A percentile compares a stretch with the other conserved stretches of the same genome.
phyloP scores from a whole-genome alignment of 2,888 invertebrate species.

The Dryocosmus kuriphilus region DNA sequence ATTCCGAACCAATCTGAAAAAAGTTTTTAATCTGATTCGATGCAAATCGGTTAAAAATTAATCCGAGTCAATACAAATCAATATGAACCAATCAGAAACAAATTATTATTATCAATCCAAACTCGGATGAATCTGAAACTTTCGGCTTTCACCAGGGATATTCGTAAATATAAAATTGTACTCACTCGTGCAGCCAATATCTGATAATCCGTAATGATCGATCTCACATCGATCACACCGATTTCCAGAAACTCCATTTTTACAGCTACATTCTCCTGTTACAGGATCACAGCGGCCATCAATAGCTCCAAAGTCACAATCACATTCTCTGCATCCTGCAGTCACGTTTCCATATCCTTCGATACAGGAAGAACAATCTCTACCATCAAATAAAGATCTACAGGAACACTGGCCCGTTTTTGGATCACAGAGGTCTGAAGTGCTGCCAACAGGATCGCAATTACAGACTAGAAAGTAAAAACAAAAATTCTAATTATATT shows the following conservation, averaged over 20 bases:
- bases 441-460: constrained; percentile 88
- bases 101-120: too few relatives aligned
- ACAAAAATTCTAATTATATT: constrained; percentile 2
- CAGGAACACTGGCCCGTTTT: constrained; percentile 88
- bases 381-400: constrained; percentile 84
- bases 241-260: constrained; percentile 87
- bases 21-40: too few relatives aligned
- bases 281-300: constrained; percentile 84
- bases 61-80: too few relatives aligned
- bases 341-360: constrained; percentile 86
- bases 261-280: constrained; percentile 90
- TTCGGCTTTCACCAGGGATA: too few relatives aligned
- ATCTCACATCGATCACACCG: constrained; percentile 87
- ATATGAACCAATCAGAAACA: too few relatives aligned
- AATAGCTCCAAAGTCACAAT: constrained; percentile 87
- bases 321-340: constrained; percentile 89
- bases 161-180: constrained; percentile 32
- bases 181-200: constrained; percentile 85
- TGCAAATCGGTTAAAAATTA: too few relatives aligned
- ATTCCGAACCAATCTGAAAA: too few relatives aligned
- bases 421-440: constrained; percentile 84
- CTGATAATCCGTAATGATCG: constrained; percentile 85
- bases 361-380: constrained; percentile 81
- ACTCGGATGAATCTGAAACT: too few relatives aligned
- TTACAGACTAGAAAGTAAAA: constrained; percentile 80